A percentile compares a stretch with the other conserved stretches of the same genome.
Conservation (phyloP, 1,140 invertebrate genomes). For the Thalassaphorura encarpata region DNA sequence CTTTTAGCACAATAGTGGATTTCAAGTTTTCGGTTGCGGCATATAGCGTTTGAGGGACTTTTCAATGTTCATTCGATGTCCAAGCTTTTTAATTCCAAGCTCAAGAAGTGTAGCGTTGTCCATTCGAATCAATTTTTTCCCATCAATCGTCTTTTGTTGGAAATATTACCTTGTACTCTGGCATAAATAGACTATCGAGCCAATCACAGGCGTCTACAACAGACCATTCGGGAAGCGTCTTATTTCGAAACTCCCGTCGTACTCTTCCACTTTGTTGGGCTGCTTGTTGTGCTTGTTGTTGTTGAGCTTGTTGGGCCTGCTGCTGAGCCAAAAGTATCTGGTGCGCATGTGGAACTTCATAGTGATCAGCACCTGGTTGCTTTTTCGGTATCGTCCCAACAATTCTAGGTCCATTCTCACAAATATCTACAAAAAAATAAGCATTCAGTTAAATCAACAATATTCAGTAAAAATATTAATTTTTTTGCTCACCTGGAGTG, state of each 20-base stretch:
- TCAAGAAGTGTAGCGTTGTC: constrained; percentile 44
- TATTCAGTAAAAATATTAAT: background rate
- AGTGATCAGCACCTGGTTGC: constrained; percentile 27
- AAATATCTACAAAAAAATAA: constrained; percentile 23
- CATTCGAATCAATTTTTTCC: constrained; percentile 41
- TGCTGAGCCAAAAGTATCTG: constrained; percentile 38
- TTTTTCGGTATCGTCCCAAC: constrained; percentile 66
- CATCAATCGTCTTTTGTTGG: constrained; percentile 40
- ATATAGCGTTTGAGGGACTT: constrained; percentile 37
- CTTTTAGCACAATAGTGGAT: background rate
- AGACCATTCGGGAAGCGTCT: constrained; percentile 42
- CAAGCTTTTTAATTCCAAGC: constrained; percentile 45
- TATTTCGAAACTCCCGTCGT: constrained; percentile 36
- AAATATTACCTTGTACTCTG: constrained; percentile 45
- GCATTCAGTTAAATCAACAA: constrained; percentile 3
- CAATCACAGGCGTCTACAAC: constrained; percentile 44
- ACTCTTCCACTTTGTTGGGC: constrained; percentile 31
- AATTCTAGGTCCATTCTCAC: constrained; percentile 45
- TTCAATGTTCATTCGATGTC: constrained; percentile 47
- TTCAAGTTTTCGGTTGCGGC: constrained; percentile 28
- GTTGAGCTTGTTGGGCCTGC: constrained; percentile 43
- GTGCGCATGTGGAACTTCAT: constrained; percentile 32
- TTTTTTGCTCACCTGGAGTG: constrained; percentile 22
- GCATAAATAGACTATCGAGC: constrained; percentile 43
- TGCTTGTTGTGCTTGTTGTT: constrained; percentile 33